Evolutionary conservation across 2,888 invertebrate genomes (phyloP).

Genomic region (Proisotoma minuta): DNA sequence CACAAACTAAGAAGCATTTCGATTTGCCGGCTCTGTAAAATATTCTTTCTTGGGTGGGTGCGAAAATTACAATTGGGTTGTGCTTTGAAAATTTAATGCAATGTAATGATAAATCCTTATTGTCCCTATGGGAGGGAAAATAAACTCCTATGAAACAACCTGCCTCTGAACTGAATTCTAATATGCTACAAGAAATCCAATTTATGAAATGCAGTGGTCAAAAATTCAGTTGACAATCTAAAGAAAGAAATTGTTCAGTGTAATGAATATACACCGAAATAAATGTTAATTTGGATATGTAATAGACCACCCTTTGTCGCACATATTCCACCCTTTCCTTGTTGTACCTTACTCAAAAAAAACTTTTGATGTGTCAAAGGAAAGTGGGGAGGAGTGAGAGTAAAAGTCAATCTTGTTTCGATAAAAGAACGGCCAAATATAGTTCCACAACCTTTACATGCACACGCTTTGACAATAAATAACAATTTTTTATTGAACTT

Average conservation of each 20-base stretch:
- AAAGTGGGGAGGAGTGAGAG: neutral
- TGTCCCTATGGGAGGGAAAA: conserved; percentile 1
- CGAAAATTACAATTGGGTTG: too few species aligned
- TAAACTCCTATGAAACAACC: too few species aligned
- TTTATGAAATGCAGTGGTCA: neutral
- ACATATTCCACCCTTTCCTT: conserved; percentile 2
- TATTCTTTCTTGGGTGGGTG: too few species aligned
- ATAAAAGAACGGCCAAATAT: neutral
- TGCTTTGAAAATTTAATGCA: neutral
- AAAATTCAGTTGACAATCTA: neutral
- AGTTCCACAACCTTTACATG: neutral
- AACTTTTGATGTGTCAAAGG: neutral
- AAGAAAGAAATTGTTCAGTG: neutral
- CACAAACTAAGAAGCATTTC: neutral
- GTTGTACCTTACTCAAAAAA: neutral
- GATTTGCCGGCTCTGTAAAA: neutral
- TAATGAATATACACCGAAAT: too few species aligned
- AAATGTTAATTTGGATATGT: too few species aligned
- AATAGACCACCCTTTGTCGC: neutral
- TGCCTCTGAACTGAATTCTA: too few species aligned
- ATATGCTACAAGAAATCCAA: too few species aligned
- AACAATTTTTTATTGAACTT: neutral
- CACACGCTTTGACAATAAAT: neutral
- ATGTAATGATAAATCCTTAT: neutral
- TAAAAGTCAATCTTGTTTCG: neutral